Base-by-base conservation (phyloP, 2,888 invertebrate genomes). In the Lymantria monacha region DNA sequence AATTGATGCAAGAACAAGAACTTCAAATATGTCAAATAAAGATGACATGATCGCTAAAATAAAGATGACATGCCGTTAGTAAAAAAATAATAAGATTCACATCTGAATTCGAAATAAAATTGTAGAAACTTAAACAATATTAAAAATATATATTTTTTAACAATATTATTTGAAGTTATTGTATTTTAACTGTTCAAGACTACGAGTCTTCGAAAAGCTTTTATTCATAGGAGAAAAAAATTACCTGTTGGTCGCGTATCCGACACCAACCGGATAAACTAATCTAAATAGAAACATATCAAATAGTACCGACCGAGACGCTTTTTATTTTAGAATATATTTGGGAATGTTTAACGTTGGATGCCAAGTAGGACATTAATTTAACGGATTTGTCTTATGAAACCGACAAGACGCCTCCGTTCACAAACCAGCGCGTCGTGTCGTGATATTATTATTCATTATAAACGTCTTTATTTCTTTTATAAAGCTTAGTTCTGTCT, bases 241-340 rank as follows among this genome's bases (percentile, higher is more conserved):
- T 30, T 22, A 5, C 8, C 9, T 42, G 11, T 10, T 42, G 7
- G 11, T 53, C 51, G 62, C 56, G 53, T 68, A 66, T 68, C 70
- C 70, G 74, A 69, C 71, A 65, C 58, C 58, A 52, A 72, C 77
- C 78, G 77, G 79, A 81, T 79, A 78, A 72, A 74, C 57, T 61
- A 59, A 63, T 79, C 74, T 71, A 69, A 74, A 74, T 69, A 69
- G 69, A 70, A 68, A 68, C 66, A 60, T 58, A 53, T 57, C 69
- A 74, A 78, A 78, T 76, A 74, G 70, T 60, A 49, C 51, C 65
- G 70, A 68, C 64, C 63, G 67, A 64, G 68, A 66, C 66, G 68
- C 57, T 66, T 68, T 73, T 75, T 76, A 74, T 74, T 79, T 73
- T 71, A 68, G 71, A 79, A 75, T 81, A 79, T 78, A 80, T 81